phyloP scores from a whole-genome alignment of 2,888 invertebrate species.

The Palloptera scutellata region DNA sequence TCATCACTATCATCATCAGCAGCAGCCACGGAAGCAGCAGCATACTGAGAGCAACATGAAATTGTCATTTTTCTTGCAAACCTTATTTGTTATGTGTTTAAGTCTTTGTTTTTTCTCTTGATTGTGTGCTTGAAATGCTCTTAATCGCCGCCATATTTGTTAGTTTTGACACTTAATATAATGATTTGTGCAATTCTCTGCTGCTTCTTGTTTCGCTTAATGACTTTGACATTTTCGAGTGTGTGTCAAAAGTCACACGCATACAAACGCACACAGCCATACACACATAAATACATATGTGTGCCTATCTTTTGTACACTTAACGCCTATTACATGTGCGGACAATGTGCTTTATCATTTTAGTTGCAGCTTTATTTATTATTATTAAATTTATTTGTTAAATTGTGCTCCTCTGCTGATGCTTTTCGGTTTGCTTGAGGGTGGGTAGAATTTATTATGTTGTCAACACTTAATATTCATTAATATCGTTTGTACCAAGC shows the following conservation, averaged over 20 bases:
- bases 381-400: not conserved
- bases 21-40: not conserved
- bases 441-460: slow-evolving; percentile 20
- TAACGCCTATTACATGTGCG: not conserved
- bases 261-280: not conserved
- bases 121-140: not conserved
- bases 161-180: slow-evolving; percentile 8
- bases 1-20: no score
- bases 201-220: slow-evolving; percentile 29
- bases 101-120: not conserved
- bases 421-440: slow-evolving; percentile 4
- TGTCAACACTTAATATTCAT: slow-evolving; percentile 31
- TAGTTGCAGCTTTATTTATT: slow-evolving; percentile 3
- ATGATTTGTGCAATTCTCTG: slow-evolving; percentile 1
- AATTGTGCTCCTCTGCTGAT: not conserved
- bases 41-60: no score
- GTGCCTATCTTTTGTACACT: slow-evolving; percentile 1
- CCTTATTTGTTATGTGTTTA: not conserved
- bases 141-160: slow-evolving; percentile 4
- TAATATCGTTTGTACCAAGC: not conserved
- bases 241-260: slow-evolving; percentile 26
- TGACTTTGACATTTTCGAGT: slow-evolving; percentile 43
- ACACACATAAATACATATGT: not conserved
- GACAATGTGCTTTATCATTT: not conserved
- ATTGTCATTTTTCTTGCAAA: no score